phyloP scores from a whole-genome alignment of 2,888 invertebrate genomes.

The Ernsta delagoae region DNA sequence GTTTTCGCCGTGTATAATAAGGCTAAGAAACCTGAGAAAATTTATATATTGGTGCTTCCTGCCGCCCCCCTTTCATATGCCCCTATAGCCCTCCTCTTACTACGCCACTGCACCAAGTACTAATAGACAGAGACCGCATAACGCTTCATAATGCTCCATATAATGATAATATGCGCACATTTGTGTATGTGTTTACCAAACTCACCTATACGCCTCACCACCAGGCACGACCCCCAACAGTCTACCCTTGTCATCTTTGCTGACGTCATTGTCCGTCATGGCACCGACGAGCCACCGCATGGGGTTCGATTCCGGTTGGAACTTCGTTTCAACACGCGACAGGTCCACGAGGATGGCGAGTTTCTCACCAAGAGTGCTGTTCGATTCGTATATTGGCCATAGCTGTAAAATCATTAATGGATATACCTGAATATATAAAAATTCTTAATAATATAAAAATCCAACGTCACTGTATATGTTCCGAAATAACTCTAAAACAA shows the following conservation, averaged over 20 bases:
- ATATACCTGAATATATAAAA: no score
- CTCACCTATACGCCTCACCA: conserved; percentile 53
- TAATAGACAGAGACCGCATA: no score
- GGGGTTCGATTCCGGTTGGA: conserved; percentile 45
- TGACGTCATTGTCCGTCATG: neutral
- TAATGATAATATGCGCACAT: neutral
- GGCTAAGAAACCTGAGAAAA: no score
- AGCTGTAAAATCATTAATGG: conserved; percentile 44
- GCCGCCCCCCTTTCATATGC: no score
- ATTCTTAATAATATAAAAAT: no score
- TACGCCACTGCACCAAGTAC: no score
- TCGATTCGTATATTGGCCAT: conserved; percentile 52
- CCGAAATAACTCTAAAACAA: no score
- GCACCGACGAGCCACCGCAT: conserved; percentile 51
- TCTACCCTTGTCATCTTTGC: conserved; percentile 44
- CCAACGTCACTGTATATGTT: no score
- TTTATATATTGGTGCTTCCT: no score
- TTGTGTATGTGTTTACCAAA: neutral
- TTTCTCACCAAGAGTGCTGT: conserved; percentile 49
- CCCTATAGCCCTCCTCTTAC: no score
- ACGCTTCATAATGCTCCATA: no score
- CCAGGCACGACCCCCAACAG: conserved; percentile 53
- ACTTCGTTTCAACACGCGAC: conserved; percentile 42
- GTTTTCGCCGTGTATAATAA: no score
- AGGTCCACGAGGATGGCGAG: conserved; percentile 48